Conservation (phyloP, 2,113 vertebrate genomes). For the Dipodomys spectabilis region DNA sequence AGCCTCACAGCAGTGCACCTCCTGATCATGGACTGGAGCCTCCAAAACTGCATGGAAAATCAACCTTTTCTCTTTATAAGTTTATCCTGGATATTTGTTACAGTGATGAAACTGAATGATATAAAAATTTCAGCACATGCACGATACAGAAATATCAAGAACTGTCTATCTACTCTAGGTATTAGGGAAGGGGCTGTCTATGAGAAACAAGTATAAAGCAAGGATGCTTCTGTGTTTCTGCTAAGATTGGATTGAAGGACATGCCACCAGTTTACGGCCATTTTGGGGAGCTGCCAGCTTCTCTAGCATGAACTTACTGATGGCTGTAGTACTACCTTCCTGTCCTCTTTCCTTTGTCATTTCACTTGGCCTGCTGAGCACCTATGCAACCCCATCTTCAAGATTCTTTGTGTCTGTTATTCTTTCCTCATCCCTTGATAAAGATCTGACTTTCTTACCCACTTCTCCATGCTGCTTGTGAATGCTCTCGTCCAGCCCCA, state of each 20-base stretch:
- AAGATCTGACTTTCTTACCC: not conserved
- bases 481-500: not conserved
- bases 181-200: not conserved
- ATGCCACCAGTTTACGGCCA: rapidly evolving
- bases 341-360: not conserved
- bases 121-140: not conserved
- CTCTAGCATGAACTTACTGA: not conserved
- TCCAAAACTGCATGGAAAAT: not conserved
- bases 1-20: not conserved
- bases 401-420: not conserved
- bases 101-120: not conserved
- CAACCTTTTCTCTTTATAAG: not conserved
- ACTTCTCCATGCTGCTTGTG: not conserved
- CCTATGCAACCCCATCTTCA: not conserved
- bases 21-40: not conserved
- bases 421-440: not conserved
- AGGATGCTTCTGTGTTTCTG: not conserved
- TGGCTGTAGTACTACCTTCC: not conserved
- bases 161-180: not conserved
- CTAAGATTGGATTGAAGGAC: not conserved
- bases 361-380: not conserved
- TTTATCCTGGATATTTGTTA: not conserved
- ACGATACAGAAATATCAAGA: not conserved
- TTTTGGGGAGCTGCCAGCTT: not conserved
- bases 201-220: not conserved